Percentiles rank a stretch among this genome's conserved stretches.
These are phyloP conservation scores for Xestia xanthographa DNA, from an alignment of 2,888 invertebrate species.

Conservation along the genomic window DNA sequence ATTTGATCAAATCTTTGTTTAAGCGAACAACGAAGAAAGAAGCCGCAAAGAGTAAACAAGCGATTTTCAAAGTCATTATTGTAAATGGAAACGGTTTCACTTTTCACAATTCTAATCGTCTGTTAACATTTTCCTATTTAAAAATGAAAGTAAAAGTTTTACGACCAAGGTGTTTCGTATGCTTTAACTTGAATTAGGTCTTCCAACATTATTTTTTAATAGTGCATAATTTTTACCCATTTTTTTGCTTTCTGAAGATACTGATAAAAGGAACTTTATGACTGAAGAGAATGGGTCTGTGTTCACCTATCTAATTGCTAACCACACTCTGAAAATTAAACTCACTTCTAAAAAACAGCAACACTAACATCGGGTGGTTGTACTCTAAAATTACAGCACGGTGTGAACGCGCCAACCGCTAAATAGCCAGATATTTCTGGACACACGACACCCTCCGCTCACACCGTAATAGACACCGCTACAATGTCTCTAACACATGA, in stretches of 20 bases:
- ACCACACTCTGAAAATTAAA: neutral
- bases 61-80: conserved; percentile 44
- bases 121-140: conserved; percentile 34
- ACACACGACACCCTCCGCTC: conserved; percentile 80
- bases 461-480: conserved; percentile 81
- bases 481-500: conserved; percentile 77
- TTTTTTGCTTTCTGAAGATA: neutral
- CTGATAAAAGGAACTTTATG: neutral
- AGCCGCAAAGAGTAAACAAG: conserved; percentile 48
- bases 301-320: neutral
- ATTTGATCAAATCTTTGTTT: conserved; percentile 50
- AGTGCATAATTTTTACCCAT: neutral
- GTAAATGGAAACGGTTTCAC: conserved; percentile 49
- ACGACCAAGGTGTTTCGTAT: neutral
- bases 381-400: conserved; percentile 63
- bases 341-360: neutral
- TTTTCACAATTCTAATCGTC: conserved; percentile 45
- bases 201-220: neutral
- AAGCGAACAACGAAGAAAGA: conserved; percentile 34
- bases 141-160: conserved; percentile 25
- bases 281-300: neutral
- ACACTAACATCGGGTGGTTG: neutral
- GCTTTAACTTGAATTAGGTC: neutral
- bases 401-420: conserved; percentile 77
- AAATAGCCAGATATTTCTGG: conserved; percentile 86